Conservation (phyloP, 1,140 invertebrate genomes). For the Globodera ellingtonae region DNA sequence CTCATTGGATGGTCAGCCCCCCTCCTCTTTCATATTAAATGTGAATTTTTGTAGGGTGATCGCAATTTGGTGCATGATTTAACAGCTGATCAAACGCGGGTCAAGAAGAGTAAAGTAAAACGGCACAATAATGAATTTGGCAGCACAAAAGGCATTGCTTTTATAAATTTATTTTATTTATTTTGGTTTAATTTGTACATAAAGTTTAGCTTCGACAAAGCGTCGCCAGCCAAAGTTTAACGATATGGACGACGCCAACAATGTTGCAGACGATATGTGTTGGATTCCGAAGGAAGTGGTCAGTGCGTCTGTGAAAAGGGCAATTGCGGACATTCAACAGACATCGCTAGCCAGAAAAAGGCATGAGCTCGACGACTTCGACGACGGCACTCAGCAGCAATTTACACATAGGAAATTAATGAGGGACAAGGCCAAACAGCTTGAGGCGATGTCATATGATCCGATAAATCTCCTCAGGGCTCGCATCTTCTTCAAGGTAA, state of each 20-base stretch:
- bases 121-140: neutral
- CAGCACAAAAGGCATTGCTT: neutral
- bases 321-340: neutral
- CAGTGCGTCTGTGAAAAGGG: neutral
- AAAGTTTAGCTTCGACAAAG: neutral
- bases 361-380: neutral
- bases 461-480: neutral
- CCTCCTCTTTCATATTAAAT: neutral
- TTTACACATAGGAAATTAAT: neutral
- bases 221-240: neutral
- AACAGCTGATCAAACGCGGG: neutral
- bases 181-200: neutral
- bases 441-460: neutral
- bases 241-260: neutral
- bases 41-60: neutral
- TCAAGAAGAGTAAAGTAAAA: neutral
- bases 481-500: neutral
- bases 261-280: slow-evolving; percentile 5
- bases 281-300: slow-evolving; percentile 2
- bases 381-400: neutral
- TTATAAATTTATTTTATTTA: neutral
- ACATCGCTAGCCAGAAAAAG: neutral
- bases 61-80: neutral
- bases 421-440: neutral
- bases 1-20: neutral